Conservation (phyloP, 2,888 invertebrate genomes). For the Agrilus cyanescens region DNA sequence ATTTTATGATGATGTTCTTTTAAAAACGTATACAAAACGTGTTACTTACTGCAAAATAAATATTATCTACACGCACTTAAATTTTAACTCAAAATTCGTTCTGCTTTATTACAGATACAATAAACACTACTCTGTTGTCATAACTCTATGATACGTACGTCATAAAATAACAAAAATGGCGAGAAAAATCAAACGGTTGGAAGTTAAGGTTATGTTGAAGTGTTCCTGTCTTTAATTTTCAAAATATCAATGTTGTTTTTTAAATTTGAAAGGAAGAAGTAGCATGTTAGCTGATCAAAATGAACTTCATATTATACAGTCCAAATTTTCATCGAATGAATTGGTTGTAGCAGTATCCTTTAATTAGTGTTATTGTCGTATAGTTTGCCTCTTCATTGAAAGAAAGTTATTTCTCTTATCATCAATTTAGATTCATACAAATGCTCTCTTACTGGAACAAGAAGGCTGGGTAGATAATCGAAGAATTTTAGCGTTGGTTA, state of each 20-base stretch:
- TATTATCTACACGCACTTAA: too few relatives aligned
- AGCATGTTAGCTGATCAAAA: constrained; percentile 20
- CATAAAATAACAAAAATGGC: too few relatives aligned
- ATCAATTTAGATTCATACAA: constrained; percentile 30
- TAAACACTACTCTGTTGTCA: too few relatives aligned
- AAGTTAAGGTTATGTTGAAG: too few relatives aligned
- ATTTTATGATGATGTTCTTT: too few relatives aligned
- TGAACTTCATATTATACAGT: constrained; percentile 40
- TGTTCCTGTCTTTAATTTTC: not conserved
- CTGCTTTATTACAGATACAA: too few relatives aligned
- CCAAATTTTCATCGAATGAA: constrained; percentile 45
- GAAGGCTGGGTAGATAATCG: constrained; percentile 41
- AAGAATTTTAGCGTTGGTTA: constrained; percentile 46
- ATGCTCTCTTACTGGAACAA: constrained; percentile 28
- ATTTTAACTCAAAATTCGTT: too few relatives aligned
- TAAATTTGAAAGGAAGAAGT: not conserved
- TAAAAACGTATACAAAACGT: too few relatives aligned
- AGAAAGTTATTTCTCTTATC: constrained; percentile 20
- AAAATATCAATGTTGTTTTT: constrained; percentile 1
- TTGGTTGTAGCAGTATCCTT: constrained; percentile 47
- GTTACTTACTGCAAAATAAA: too few relatives aligned
- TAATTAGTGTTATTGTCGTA: constrained; percentile 8
- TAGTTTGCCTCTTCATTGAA: not conserved
- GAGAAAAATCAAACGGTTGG: too few relatives aligned
- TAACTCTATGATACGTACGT: too few relatives aligned